Conservation (phyloP, 2,797 vertebrate genomes). For the Enteromius fasciolatus region DNA sequence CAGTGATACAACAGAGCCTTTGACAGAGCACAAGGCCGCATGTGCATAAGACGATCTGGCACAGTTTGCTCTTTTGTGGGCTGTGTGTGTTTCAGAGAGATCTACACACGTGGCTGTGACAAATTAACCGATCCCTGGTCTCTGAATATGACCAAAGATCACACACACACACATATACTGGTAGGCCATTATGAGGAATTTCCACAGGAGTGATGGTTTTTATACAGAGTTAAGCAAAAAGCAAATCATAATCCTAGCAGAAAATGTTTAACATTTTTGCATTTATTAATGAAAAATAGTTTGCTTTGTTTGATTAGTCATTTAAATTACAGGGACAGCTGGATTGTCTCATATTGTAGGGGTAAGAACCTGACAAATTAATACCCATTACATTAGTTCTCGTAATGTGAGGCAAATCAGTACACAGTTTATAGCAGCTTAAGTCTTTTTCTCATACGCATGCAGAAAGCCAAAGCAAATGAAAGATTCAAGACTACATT, state of each 20-base stretch:
- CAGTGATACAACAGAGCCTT: constrained; percentile 49
- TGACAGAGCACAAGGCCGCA: constrained; percentile 51
- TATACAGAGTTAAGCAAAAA: background rate
- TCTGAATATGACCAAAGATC: background rate
- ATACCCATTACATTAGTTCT: background rate
- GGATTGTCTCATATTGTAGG: background rate
- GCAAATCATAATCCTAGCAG: background rate
- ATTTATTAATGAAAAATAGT: background rate
- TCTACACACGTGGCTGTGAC: background rate
- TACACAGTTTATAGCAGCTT: background rate
- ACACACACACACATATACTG: background rate
- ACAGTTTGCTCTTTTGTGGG: constrained; percentile 58
- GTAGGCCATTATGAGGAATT: background rate
- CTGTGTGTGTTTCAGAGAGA: constrained; percentile 37
- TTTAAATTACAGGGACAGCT: background rate
- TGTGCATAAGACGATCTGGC: constrained; percentile 47
- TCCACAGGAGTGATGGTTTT: background rate
- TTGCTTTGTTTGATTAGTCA: background rate
- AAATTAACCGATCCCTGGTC: background rate
- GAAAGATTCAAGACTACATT: constrained; percentile 8
- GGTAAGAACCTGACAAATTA: background rate
- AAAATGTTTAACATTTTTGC: background rate
- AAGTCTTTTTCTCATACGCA: background rate
- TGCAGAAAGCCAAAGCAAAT: background rate
- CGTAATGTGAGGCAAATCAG: background rate